phyloP scores from a whole-genome alignment of 2,888 invertebrate species.

The Eupithecia insigniata region DNA sequence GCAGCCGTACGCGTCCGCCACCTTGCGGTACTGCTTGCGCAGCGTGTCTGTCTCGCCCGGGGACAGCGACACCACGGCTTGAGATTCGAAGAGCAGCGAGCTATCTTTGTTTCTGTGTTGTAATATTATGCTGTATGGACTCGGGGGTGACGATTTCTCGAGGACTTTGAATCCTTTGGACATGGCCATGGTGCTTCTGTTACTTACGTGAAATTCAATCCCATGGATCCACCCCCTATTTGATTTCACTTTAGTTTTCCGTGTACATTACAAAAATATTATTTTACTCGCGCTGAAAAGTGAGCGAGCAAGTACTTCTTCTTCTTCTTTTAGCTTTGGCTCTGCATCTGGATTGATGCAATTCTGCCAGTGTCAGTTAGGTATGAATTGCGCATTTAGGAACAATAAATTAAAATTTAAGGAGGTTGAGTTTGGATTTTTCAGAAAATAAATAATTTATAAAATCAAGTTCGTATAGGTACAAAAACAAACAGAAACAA shows the following conservation, averaged over 20 bases:
- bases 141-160: constrained; percentile 93
- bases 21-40: constrained; percentile 94
- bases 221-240: constrained; percentile 68
- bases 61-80: constrained; percentile 94
- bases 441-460: no score
- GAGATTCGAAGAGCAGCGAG: constrained; percentile 95
- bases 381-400: no score
- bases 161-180: constrained; percentile 96
- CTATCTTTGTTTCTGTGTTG: constrained; percentile 95
- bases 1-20: constrained; percentile 97
- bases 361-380: no score
- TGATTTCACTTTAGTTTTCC: constrained; percentile 31
- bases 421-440: no score
- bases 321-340: no score
- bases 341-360: no score
- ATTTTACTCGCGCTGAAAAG: background rate
- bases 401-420: no score
- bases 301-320: background rate
- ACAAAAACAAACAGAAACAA: no score
- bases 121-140: constrained; percentile 94
- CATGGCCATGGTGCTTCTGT: constrained; percentile 90
- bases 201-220: constrained; percentile 53
- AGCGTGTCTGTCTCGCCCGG: constrained; percentile 95
- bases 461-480: no score
- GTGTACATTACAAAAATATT: constrained; percentile 1